Evolutionary conservation across 1,140 invertebrate species (phyloP), one percentile per base, ranked within the genome.

Genomic region (Drosophila hydei): DNA sequence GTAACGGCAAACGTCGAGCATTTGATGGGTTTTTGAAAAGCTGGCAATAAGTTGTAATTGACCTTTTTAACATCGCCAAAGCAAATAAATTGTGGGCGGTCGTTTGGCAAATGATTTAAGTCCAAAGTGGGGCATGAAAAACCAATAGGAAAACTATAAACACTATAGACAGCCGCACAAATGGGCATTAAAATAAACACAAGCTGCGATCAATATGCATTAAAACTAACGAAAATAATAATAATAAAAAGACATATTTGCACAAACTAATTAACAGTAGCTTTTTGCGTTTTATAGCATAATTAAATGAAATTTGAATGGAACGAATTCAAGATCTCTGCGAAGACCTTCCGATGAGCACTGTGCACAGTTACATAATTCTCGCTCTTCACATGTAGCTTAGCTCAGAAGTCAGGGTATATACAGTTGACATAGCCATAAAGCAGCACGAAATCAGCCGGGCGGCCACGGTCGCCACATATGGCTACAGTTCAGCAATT

Each of bases 401-500:
- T 23, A 16, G 9, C 54, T 42, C 30, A 4, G 1, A 9, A 43
- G 14, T 7, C 56, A 47, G 56, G 33, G 40, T 58, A 80, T 58
- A 80, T 14, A 79, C 51, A 77, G 69, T 75, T 75, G 74, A 63
- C 51, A 59, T 36, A 51, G 51, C 55, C 68, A 79, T 75, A 71
- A 78, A 78, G 71, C 70, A 70, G 68, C 73, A 63, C 69, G 69
- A 69, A 81, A 56, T 45, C 59, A 63, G 67, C 56, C 25, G 36
- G 60, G 19, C 36, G 52, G 52, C 54, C 54, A 56, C 19, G 61
- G 38, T 23, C 30, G 59, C 72, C 81, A 87, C 80, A 85, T 74
- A 87, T 85, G 80, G 80, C 87, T 81, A 85, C 80, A 85, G 80
- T 85, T 85, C 77, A 52, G 73, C 80, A 87, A 87, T 81, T 84